Conservation (phyloP, 2,113 vertebrate species). For the Pterocles gutturalis region DNA sequence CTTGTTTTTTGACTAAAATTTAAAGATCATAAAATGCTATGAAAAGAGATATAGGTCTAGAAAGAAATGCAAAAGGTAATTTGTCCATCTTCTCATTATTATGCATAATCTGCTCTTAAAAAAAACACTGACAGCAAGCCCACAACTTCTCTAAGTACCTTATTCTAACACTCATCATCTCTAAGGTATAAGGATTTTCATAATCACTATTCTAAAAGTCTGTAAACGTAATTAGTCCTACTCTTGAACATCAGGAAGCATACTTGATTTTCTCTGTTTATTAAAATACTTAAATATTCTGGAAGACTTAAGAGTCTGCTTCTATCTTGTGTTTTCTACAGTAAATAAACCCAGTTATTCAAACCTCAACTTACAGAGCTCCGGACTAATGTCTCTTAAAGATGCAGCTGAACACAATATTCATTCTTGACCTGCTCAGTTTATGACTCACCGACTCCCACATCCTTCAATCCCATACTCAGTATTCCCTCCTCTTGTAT, state of each 20-base stretch:
- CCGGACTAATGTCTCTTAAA: background rate
- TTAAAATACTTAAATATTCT: background rate
- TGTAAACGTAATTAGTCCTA: background rate
- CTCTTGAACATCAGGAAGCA: background rate
- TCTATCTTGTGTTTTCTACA: background rate
- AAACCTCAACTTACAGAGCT: background rate
- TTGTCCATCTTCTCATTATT: background rate
- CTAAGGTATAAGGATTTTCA: background rate
- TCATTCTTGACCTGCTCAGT: background rate
- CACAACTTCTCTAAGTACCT: background rate
- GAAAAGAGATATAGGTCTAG: background rate
- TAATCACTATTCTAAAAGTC: background rate
- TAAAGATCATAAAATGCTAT: background rate
- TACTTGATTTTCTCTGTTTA: background rate
- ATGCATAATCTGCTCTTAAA: background rate
- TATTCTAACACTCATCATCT: background rate
- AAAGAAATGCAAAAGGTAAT: background rate
- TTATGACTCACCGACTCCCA: background rate
- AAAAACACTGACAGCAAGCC: background rate
- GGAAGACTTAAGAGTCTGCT: background rate
- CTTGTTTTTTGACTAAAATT: background rate
- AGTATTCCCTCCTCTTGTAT: background rate
- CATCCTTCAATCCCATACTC: background rate
- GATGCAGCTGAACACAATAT: background rate
- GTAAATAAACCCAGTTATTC: fast-evolving